phyloP scores from a whole-genome alignment of 2,113 vertebrate genomes.

The Engystomops pustulosus region DNA sequence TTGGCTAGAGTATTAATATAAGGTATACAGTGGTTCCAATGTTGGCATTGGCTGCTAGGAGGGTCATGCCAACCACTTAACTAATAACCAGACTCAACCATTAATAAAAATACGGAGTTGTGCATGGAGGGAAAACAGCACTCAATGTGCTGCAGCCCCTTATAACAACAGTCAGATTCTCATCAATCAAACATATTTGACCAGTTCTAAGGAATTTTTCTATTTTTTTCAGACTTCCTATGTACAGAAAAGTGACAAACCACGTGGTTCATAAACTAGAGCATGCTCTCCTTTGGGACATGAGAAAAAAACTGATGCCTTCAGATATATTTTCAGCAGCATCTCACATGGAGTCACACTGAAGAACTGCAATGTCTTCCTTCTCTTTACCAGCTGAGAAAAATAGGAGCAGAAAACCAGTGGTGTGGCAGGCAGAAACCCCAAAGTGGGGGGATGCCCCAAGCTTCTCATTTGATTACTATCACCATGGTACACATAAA shows the following conservation, averaged over 20 bases:
- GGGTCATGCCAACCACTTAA: no score
- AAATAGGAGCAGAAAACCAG: conserved; percentile 38
- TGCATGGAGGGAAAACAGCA: no score
- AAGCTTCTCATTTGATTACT: conserved; percentile 17
- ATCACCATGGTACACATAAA: neutral
- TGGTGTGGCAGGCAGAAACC: neutral
- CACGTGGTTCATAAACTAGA: conserved; percentile 56
- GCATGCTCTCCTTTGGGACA: conserved; percentile 49
- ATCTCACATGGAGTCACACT: conserved; percentile 8
- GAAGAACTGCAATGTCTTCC: conserved; percentile 51
- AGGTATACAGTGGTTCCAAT: no score
- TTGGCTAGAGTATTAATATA: no score
- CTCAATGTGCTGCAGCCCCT: no score
- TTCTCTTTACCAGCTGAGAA: neutral
- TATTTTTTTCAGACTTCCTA: conserved; percentile 5
- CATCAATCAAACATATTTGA: no score
- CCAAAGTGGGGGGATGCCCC: conserved; percentile 10
- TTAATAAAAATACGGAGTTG: no score
- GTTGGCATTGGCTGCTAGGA: no score
- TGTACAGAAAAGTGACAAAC: conserved; percentile 6
- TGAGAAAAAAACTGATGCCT: conserved; percentile 29
- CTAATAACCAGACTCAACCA: no score
- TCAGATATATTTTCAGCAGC: neutral
- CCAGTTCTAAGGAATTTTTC: no score
- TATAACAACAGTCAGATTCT: no score